phyloP scores from a whole-genome alignment of 2,797 vertebrate species.

The Dipus sagitta region DNA sequence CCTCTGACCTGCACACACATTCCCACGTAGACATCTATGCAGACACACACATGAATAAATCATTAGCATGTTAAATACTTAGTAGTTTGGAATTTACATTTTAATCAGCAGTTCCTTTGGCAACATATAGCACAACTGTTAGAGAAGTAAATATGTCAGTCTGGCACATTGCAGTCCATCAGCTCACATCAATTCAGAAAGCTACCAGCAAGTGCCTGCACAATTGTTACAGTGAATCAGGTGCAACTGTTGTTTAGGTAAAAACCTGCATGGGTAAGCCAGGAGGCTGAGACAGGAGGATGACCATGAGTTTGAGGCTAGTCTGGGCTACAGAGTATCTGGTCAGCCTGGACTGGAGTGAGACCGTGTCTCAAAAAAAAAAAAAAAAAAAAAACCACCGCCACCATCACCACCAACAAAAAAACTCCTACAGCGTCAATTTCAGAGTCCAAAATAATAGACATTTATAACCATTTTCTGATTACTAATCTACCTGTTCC shows the following conservation, averaged over 20 bases:
- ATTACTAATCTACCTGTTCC: background rate
- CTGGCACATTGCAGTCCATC: background rate
- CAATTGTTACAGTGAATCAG: background rate
- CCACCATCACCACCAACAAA: background rate
- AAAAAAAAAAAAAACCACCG: too few species aligned
- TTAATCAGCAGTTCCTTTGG: constrained; percentile 42
- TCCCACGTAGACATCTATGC: background rate
- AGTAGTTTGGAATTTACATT: background rate
- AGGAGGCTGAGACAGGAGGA: too few species aligned
- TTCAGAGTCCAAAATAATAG: background rate
- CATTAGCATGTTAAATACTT: background rate
- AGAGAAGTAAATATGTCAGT: background rate
- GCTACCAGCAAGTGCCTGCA: background rate
- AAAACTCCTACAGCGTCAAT: background rate
- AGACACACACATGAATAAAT: background rate
- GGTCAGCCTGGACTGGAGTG: too few species aligned
- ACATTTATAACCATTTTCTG: background rate
- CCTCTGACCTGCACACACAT: too few species aligned
- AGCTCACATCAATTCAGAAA: constrained; percentile 11
- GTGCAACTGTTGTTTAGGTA: background rate
- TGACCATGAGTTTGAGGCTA: too few species aligned
- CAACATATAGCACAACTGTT: background rate
- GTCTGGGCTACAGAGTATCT: too few species aligned
- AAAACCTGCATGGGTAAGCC: background rate
- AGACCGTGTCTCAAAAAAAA: too few species aligned